A percentile compares a stretch with the other conserved stretches of the same genome.
Conservation (phyloP, 2,113 vertebrate species). For the Perccottus glenii region DNA sequence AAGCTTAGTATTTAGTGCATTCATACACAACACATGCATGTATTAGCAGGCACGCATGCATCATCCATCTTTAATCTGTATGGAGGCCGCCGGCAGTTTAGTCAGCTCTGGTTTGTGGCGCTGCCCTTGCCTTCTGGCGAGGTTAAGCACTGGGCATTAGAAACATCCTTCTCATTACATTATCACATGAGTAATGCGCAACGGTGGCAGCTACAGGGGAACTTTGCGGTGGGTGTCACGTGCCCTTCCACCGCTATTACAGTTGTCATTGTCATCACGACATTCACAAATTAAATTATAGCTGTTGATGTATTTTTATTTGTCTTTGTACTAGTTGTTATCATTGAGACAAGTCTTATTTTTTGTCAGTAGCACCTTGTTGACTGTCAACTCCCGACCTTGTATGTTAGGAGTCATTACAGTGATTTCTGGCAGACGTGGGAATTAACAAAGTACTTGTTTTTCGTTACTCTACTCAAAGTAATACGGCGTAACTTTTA, state of each 20-base stretch:
- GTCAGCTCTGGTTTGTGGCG: slow-evolving; percentile 2
- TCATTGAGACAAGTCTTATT: slow-evolving; percentile 14
- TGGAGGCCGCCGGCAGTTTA: slow-evolving; percentile 7
- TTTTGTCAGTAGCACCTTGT: slow-evolving; percentile 25
- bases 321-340: slow-evolving; percentile 5
- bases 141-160: slow-evolving; percentile 49
- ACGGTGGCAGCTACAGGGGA: slow-evolving; percentile 31
- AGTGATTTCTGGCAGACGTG: too few relatives aligned
- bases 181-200: slow-evolving; percentile 59
- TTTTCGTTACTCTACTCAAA: too few relatives aligned
- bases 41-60: slow-evolving; percentile 7
- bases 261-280: slow-evolving; percentile 27
- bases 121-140: slow-evolving; percentile 46
- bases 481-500: too few relatives aligned
- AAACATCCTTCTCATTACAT: slow-evolving; percentile 56
- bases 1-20: slow-evolving; percentile 15
- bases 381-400: not conserved
- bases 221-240: slow-evolving; percentile 28
- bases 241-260: slow-evolving; percentile 21
- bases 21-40: slow-evolving; percentile 1
- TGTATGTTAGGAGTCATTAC: not conserved
- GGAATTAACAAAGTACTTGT: too few relatives aligned
- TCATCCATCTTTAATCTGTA: slow-evolving; percentile 4
- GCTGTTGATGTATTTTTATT: slow-evolving; percentile 17
- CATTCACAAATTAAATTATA: slow-evolving; percentile 30